Conservation (phyloP, 2,797 vertebrate genomes). For the Chromobotia macracanthus region DNA sequence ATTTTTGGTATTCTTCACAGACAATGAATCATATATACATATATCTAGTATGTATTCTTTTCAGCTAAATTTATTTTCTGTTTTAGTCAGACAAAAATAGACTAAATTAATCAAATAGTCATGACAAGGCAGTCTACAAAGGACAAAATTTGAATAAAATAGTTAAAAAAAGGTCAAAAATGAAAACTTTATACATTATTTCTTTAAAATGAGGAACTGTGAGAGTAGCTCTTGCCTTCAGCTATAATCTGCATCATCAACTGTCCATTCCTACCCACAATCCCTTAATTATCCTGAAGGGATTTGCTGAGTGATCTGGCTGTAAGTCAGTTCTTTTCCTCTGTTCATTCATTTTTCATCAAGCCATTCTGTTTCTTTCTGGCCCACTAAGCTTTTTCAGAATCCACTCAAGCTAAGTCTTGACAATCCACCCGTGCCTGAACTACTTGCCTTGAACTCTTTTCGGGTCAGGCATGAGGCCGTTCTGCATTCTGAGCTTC, state of each 20-base stretch:
- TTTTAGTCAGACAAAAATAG: too few relatives aligned
- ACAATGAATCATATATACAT: too few relatives aligned
- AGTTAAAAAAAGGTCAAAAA: too few relatives aligned
- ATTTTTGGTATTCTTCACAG: too few relatives aligned
- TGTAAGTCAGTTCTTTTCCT: not conserved
- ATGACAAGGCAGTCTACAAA: too few relatives aligned
- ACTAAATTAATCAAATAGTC: too few relatives aligned
- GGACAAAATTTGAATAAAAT: too few relatives aligned
- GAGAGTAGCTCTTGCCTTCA: too few relatives aligned
- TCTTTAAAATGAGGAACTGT: too few relatives aligned
- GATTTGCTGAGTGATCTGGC: conserved; percentile 11
- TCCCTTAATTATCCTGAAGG: not conserved
- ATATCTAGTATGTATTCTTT: too few relatives aligned
- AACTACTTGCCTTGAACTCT: conserved; percentile 16
- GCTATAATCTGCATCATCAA: not conserved
- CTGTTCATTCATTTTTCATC: conserved; percentile 17
- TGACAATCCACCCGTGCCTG: conserved; percentile 19
- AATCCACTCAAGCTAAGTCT: conserved; percentile 9
- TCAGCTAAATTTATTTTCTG: too few relatives aligned
- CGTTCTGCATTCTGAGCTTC: not conserved
- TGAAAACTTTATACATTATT: too few relatives aligned
- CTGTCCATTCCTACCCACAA: not conserved
- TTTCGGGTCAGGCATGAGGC: conserved; percentile 8
- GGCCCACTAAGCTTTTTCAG: conserved; percentile 2
- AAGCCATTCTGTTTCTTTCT: conserved; percentile 9